Percentiles rank a stretch among this genome's conserved stretches.
phyloP scores from a whole-genome alignment of 2,797 vertebrate species.

The Spatula versicolor region DNA sequence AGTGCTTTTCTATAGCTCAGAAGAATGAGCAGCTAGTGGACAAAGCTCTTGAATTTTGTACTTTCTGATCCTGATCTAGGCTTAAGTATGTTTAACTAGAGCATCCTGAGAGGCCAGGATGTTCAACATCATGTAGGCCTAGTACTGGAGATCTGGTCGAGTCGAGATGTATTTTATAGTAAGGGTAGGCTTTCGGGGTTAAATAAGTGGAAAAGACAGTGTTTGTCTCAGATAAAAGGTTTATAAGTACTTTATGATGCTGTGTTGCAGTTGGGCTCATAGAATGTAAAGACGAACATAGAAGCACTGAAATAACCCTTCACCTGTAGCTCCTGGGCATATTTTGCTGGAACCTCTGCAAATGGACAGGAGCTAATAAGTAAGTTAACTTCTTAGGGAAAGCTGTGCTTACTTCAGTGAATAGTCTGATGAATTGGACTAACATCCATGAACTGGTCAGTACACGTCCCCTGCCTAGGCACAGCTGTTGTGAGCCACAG shows the following conservation, averaged over 20 bases:
- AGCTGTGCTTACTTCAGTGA: too few relatives aligned
- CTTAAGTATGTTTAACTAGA: rapidly evolving
- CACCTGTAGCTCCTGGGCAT: background rate
- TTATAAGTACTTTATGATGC: background rate
- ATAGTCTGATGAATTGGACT: background rate
- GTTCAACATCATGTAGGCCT: background rate
- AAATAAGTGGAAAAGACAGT: background rate
- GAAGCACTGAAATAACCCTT: background rate
- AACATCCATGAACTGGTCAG: background rate
- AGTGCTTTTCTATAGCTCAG: background rate
- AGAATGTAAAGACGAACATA: background rate
- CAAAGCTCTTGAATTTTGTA: background rate
- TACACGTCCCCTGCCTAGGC: background rate
- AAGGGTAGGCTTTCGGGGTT: background rate
- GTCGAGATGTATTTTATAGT: background rate
- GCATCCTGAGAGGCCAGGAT: background rate
- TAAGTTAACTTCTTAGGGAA: background rate
- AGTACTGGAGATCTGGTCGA: background rate
- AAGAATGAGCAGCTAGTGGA: background rate
- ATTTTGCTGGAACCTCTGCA: background rate
- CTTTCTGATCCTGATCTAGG: background rate
- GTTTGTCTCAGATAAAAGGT: background rate
- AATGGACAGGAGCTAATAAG: background rate
- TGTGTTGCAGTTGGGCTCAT: background rate
- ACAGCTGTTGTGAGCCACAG: background rate